Evolutionary conservation across 2,113 vertebrate genomes (phyloP).

Genomic region (Pithys albifrons): DNA sequence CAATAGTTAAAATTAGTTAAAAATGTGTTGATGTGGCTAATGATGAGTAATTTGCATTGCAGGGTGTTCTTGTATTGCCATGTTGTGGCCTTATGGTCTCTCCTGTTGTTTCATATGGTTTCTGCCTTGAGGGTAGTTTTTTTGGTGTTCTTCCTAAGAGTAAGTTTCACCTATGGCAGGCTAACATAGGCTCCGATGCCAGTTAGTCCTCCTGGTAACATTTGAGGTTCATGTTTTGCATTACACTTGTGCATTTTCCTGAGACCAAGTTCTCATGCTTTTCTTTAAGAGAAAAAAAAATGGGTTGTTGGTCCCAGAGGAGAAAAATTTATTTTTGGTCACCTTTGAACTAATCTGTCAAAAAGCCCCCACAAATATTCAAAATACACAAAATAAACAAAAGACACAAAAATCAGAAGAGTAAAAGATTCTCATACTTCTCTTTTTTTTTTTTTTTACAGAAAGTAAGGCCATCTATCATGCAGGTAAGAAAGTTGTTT

Average conservation of each 20-base stretch:
- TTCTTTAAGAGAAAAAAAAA: neutral
- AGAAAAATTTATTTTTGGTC: neutral
- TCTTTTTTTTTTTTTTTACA: conserved; percentile 59
- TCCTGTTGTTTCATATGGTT: neutral
- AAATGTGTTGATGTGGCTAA: neutral
- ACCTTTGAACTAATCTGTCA: neutral
- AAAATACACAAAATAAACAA: neutral
- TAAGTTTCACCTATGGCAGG: neutral
- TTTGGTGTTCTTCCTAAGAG: neutral
- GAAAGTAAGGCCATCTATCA: conserved; percentile 89
- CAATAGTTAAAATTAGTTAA: neutral
- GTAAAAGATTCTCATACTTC: conserved; percentile 24
- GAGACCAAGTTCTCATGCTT: neutral
- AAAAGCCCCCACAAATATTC: neutral
- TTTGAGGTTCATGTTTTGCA: neutral
- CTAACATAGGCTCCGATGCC: neutral
- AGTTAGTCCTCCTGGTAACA: neutral
- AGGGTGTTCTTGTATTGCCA: neutral
- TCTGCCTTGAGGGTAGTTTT: neutral
- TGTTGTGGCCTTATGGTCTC: neutral
- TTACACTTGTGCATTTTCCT: neutral
- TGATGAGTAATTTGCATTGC: neutral
- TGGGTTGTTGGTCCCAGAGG: neutral
- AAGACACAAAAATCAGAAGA: neutral
- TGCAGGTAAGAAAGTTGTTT: conserved; percentile 80